Evolutionary conservation across 2,113 vertebrate genomes (phyloP), one percentile per base, ranked within the genome.

Genomic region (Quiscalus mexicanus): DNA sequence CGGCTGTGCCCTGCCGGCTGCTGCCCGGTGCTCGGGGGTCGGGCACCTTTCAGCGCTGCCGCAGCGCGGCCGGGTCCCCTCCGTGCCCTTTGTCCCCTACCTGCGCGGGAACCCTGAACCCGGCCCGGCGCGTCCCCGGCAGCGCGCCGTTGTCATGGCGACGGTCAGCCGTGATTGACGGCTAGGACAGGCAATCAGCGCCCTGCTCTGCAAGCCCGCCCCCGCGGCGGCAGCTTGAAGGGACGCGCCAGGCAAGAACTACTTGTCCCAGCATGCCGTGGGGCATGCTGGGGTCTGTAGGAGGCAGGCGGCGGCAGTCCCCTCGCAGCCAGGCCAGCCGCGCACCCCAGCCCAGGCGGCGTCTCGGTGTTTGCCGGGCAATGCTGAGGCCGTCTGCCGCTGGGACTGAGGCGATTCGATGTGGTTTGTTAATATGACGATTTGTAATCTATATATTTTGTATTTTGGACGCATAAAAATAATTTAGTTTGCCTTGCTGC

Each of bases 271-370:
- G 71, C 37, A 47, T 37, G 78, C 81, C 1, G 0, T 33, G 35
- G 39, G 23, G 87, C 78, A 47, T 12, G 42, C 23, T 82, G 93
- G 89, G 88, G 6, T 11, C 7, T 91, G 78, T 84, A 75, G 93
- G 92, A 64, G 27, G 6, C 28, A 5, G 62, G 12, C 2, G 1
- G 45, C 0, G 8, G n/a, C 42, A 4, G 52, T 31, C 1, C 1
- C 3, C 13, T 8, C 4, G 75, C 37, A 0, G n/a, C 1, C 17
- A 0, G 23, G 47, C 25, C 42, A 2, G 5, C 5, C 35, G 1
- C 20, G 5, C 6, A 5, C 19, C 6, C 4, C 10, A 1, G 33
- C 3, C 8, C 16, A 2, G 2, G 7, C 33, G 10, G 2, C 44
- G 17, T 39, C 47, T 20, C 20, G 15, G n/a, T 45, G 2, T 12